phyloP scores from a whole-genome alignment of 2,113 vertebrate species.

The Siniperca chuatsi region DNA sequence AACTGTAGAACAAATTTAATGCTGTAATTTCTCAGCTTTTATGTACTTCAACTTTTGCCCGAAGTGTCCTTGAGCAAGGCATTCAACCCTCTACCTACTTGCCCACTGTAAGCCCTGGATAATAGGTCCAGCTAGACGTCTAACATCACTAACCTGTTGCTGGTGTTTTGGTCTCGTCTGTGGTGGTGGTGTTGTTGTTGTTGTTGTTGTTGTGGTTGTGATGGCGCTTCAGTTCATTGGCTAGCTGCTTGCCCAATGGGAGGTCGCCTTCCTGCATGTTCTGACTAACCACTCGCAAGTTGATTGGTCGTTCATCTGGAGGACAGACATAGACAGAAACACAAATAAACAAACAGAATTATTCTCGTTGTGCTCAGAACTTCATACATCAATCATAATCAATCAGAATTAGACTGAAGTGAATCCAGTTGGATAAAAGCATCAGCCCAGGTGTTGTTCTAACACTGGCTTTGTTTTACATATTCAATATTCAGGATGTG shows the following conservation, averaged over 20 bases:
- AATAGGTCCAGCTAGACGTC: neutral
- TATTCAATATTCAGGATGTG: neutral
- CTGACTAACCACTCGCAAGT: slow-evolving; percentile 88
- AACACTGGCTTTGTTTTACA: slow-evolving; percentile 25
- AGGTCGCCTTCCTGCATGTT: slow-evolving; percentile 81
- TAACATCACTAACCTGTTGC: slow-evolving; percentile 75
- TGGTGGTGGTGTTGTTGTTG: slow-evolving; percentile 75
- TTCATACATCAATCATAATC: neutral
- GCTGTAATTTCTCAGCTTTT: neutral
- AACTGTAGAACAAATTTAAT: neutral
- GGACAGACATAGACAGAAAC: neutral
- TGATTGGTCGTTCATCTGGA: slow-evolving; percentile 91
- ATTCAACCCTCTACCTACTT: too few relatives aligned
- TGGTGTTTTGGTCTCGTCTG: slow-evolving; percentile 87
- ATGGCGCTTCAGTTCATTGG: slow-evolving; percentile 90
- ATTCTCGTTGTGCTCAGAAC: neutral
- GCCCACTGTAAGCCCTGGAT: neutral
- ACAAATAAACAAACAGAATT: neutral
- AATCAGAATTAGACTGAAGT: neutral
- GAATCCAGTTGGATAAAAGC: neutral
- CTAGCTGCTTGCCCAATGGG: slow-evolving; percentile 88
- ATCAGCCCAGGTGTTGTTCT: slow-evolving; percentile 39
- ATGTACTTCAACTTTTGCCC: neutral
- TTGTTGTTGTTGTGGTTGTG: slow-evolving; percentile 77
- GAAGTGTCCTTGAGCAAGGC: neutral